These are phyloP conservation scores for Zosterops japonicus DNA, from an alignment of 2,113 vertebrate species.

Conservation along the genomic window DNA sequence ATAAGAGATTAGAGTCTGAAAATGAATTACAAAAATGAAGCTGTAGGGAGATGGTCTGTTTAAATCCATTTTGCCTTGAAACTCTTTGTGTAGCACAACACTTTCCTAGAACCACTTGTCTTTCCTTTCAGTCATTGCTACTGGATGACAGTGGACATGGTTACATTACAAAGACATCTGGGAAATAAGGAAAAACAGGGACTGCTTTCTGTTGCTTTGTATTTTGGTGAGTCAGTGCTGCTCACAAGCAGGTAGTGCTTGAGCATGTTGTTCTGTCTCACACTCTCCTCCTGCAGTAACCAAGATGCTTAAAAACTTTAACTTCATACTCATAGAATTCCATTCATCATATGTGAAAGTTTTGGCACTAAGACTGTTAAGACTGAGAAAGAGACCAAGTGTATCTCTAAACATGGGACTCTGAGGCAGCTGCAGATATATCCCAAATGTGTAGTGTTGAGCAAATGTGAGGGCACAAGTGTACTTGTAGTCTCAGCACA, in stretches of 20 bases:
- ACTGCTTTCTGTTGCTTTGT: neutral
- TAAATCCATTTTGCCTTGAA: neutral
- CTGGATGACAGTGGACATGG: neutral
- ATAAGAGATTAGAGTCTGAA: neutral
- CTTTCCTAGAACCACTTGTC: neutral
- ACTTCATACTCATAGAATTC: neutral
- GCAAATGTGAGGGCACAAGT: neutral
- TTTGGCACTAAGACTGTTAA: neutral
- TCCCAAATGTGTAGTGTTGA: accelerated
- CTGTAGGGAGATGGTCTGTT: neutral
- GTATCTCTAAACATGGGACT: neutral
- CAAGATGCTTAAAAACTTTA: neutral
- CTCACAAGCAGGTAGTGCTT: neutral
- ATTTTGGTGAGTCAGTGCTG: neutral
- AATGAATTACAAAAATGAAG: neutral
- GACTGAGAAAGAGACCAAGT: neutral
- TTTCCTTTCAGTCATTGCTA: neutral
- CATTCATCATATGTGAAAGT: accelerated
- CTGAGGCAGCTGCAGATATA: neutral
- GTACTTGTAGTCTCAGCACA: neutral
- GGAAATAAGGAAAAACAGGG: neutral
- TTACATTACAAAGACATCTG: neutral
- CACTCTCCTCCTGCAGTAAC: neutral
- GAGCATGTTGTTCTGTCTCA: neutral
- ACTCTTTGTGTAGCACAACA: neutral